Base-by-base conservation (phyloP, 2,113 vertebrate genomes). In the Eira barbara region DNA sequence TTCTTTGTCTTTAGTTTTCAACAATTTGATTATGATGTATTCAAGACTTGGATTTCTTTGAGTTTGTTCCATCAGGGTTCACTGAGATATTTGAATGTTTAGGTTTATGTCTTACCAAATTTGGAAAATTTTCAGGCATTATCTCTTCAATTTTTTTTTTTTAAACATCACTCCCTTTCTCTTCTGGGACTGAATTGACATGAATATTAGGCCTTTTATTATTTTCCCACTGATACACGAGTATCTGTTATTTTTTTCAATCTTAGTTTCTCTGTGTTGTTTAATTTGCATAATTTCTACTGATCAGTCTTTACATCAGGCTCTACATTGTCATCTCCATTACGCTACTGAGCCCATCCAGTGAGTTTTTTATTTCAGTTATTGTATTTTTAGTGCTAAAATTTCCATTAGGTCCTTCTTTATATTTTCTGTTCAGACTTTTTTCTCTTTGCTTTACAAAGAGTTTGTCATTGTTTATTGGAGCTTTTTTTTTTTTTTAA, bases 1-100 rank as follows among this genome's bases (percentile, higher is more conserved):
- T 93, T 55, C 63, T 84, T 91, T 89, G 57, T 17, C 17, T 94
- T 95, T 84, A 85, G 42, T 91, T 81, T 93, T 81, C 31, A 84
- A 57, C 8, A 69, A 12, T 81, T 95, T 89, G 71, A 59, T 80
- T 69, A 84, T 89, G 11, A 82, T 71, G 36, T 57, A 25, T 76
- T 76, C 10, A 52, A 25, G 65, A 65, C 31, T 73, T 92, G 36
- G 13, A 59, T 85, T 91, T 89, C 31, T 91, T 91, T 88, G 4
- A 36, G 23, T 89, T 84, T 57, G 12, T 63, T 31, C 36, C 74
- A 5, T 85, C 57, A 17, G 2, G 1, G 6, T 63, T 96, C 45
- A 88, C 7, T 74, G 34, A 91, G 27, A 3, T 88, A 85, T 29
- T 65, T 96, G 39, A 84, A 49, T 57, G 31, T 94, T 79, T 67